phyloP scores from a whole-genome alignment of 2,797 vertebrate genomes.

The Channallabes apus region DNA sequence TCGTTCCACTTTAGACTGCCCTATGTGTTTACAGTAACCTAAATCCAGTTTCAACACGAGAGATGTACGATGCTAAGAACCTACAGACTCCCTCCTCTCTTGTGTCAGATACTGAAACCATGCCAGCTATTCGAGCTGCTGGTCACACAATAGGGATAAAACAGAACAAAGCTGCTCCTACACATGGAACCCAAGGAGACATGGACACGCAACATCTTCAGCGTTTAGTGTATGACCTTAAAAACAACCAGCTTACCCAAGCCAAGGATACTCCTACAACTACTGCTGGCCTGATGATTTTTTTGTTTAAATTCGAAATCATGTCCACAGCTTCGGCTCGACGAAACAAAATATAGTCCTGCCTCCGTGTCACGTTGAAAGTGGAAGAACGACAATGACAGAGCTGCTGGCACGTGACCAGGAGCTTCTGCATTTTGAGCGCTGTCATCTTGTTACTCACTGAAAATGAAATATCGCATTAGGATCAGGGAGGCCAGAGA shows the following conservation, averaged over 20 bases:
- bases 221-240: constrained; percentile 2
- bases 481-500: constrained; percentile 26
- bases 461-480: constrained; percentile 36
- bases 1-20: constrained; percentile 19
- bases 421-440: constrained; percentile 11
- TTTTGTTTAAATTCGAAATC: constrained; percentile 15
- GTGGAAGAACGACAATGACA: not conserved
- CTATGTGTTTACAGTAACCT: constrained; percentile 43
- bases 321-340: not conserved
- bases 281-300: constrained; percentile 21
- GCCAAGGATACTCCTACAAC: not conserved
- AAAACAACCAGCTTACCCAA: not conserved
- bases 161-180: not conserved
- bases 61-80: constrained; percentile 26
- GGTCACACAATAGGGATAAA: not conserved
- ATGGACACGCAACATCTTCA: not conserved
- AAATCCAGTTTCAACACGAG: constrained; percentile 44
- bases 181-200: not conserved
- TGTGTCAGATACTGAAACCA: constrained; percentile 19
- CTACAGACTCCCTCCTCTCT: constrained; percentile 19
- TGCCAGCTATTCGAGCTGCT: constrained; percentile 22
- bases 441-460: constrained; percentile 17
- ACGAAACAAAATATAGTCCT: too few relatives aligned
- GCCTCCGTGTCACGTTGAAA: not conserved
- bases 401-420: not conserved